Conservation (phyloP, 2,113 vertebrate species). For the Monopterus albus region DNA sequence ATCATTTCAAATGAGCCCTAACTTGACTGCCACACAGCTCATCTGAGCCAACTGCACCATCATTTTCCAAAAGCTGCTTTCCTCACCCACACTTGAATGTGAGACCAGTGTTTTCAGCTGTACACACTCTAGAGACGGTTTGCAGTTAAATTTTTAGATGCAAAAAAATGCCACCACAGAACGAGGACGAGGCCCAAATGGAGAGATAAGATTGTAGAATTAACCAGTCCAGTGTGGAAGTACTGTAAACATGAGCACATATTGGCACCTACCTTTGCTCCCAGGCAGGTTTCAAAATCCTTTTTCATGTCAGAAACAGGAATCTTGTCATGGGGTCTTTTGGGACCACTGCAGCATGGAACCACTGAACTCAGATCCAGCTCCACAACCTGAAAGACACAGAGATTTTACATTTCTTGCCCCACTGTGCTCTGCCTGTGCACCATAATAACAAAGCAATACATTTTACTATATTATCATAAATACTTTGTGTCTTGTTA, state of each 20-base stretch:
- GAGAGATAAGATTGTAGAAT: background rate
- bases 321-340: slow-evolving; percentile 95
- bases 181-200: no score
- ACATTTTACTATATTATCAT: no score
- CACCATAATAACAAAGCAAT: no score
- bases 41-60: no score
- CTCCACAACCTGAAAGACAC: slow-evolving; percentile 67
- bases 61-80: no score
- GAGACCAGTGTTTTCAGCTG: no score
- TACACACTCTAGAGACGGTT: no score
- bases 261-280: slow-evolving; percentile 83
- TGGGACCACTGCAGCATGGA: slow-evolving; percentile 96
- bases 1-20: no score
- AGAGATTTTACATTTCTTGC: background rate
- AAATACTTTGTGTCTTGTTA: no score
- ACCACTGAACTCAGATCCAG: slow-evolving; percentile 90
- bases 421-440: background rate
- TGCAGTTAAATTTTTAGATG: no score
- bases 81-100: no score
- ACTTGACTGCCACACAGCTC: no score
- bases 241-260: fast-evolving
- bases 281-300: slow-evolving; percentile 92
- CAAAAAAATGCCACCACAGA: background rate
- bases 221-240: background rate
- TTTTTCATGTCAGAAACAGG: slow-evolving; percentile 91